These are phyloP conservation scores for Polyploca ridens DNA, from an alignment of 2,888 invertebrate genomes.

Conservation along the genomic window DNA sequence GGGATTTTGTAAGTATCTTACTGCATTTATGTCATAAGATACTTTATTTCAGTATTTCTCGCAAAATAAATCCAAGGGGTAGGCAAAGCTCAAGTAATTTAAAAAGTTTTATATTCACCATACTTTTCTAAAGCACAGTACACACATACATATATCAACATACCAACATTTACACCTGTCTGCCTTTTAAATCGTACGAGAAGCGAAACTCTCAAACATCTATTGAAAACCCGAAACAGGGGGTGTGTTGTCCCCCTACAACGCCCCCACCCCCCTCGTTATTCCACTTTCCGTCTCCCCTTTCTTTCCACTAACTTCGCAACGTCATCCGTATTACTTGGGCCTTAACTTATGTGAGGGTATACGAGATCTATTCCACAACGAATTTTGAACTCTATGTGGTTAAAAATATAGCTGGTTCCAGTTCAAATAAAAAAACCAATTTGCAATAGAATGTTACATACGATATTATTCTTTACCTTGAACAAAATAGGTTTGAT, in stretches of 20 bases:
- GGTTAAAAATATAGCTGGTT: conserved; percentile 25
- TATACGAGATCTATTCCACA: conserved; percentile 45
- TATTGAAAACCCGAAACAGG: conserved; percentile 84
- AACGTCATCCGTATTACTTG: conserved; percentile 84
- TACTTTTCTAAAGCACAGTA: conserved; percentile 5
- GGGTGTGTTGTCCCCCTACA: conserved; percentile 60
- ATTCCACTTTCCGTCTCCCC: conserved; percentile 75
- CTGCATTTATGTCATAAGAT: no score
- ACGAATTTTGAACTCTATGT: conserved; percentile 37
- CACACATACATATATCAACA: conserved; percentile 24
- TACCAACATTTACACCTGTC: conserved; percentile 67
- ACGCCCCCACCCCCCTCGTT: conserved; percentile 68
- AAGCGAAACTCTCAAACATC: conserved; percentile 77
- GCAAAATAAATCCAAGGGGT: not conserved
- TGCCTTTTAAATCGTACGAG: conserved; percentile 72
- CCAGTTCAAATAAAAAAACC: conserved; percentile 52
- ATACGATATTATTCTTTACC: conserved; percentile 49
- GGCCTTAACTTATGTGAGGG: conserved; percentile 81
- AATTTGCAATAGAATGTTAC: conserved; percentile 56
- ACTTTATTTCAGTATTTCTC: no score
- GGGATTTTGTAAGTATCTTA: no score
- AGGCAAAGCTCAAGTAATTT: not conserved
- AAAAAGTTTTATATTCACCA: not conserved
- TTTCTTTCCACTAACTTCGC: conserved; percentile 83
- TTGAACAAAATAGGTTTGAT: conserved; percentile 22